Evolutionary conservation across 2,113 vertebrate species (phyloP), one percentile per base, ranked within the genome.

Genomic region (Plecotus auritus): DNA sequence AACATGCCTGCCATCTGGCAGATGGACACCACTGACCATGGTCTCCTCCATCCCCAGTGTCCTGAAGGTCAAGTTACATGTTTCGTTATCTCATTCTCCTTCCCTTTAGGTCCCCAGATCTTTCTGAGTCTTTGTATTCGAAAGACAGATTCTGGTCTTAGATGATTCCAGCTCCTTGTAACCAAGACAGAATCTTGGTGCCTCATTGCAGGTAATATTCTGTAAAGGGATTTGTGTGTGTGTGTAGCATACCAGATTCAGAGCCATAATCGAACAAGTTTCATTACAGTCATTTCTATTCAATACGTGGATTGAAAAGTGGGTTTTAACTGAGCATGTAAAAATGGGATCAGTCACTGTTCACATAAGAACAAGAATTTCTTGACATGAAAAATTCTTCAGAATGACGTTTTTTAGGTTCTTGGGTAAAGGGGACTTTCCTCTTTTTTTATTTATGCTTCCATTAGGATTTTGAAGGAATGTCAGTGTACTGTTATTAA

Each of bases 401-500:
- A 91, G 73, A 95, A 64, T 80, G 64, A 94, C 72, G 42, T 80
- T 83, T 95, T 87, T 83, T 69, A 96, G 51, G 77, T 74, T 95
- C 47, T 91, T 93, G 47, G 61, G 87, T 83, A 95, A 78, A 84
- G 4, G 0, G 74, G 83, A 72, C 86, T 85, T 96, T 76, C 64
- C 59, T 94, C 0, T 23, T 96, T 23, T 96, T 95, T 83, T 87
- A 61, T 85, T 95, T 20, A 5, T 54, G 61, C 84, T 89, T 59
- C 8, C 92, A 54, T 70, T 88, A 0, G 3, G 56, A 96, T 97
- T 93, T 97, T 18, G 18, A 16, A 96, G 95, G 97, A 95, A 96
- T 92, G 89, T 95, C 86, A 54, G 61, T 4, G 7, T 35, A 32
- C 93, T 96, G 78, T 90, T 92, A 95, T 91, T 96, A 96, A 92